Percentiles rank a stretch among this genome's conserved stretches.
These are phyloP conservation scores for Rhea americana DNA, from an alignment of 2,113 vertebrate species.

Conservation along the genomic window DNA sequence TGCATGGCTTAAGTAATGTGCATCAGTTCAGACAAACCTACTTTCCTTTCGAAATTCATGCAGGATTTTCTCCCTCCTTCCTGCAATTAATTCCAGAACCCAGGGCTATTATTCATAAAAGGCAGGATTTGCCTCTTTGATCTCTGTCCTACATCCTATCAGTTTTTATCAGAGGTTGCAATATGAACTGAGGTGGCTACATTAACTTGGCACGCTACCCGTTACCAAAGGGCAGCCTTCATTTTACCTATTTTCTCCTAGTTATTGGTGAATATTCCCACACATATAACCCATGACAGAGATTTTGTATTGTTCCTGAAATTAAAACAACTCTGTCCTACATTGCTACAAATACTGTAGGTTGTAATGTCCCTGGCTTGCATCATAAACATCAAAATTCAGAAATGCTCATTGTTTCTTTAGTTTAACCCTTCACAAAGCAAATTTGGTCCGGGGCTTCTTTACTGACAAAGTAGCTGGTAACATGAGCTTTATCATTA, in stretches of 20 bases:
- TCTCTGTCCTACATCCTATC: constrained; percentile 24
- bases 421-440: not conserved
- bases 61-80: constrained; percentile 1
- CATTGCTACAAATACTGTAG: not conserved
- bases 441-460: not conserved
- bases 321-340: not conserved
- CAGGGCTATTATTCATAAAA: constrained; percentile 31
- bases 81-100: constrained; percentile 31
- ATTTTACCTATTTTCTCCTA: not conserved
- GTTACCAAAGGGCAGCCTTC: not conserved
- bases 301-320: not conserved
- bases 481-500: not conserved
- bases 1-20: not conserved
- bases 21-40: not conserved
- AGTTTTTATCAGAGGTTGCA: not conserved
- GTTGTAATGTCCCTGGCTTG: not conserved
- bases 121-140: constrained; percentile 21
- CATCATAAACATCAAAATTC: constrained; percentile 2
- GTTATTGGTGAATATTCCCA: not conserved
- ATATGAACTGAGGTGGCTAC: not conserved
- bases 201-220: not conserved
- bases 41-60: constrained; percentile 38
- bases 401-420: not conserved
- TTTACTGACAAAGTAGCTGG: not conserved
- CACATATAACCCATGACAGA: not conserved